phyloP scores from a whole-genome alignment of 2,113 vertebrate genomes.

The Sprattus sprattus region DNA sequence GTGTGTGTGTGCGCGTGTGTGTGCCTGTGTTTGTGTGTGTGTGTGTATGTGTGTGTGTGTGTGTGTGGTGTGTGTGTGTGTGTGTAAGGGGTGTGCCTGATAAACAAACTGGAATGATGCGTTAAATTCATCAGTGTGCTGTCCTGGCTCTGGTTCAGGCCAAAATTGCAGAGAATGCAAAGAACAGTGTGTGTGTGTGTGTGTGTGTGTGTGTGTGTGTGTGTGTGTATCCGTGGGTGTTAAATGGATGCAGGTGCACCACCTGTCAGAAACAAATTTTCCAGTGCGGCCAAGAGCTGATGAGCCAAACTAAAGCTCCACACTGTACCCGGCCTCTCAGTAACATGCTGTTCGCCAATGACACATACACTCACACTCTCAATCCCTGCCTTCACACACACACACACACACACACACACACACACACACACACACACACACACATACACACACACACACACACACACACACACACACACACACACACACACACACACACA shows the following conservation, averaged over 20 bases:
- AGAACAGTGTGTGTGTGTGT: background rate
- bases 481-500: background rate
- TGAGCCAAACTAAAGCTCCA: background rate
- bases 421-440: background rate
- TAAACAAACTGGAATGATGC: background rate
- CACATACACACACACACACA: no score
- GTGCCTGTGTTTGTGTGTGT: background rate
- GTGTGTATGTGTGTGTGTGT: background rate
- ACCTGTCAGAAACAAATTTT: background rate
- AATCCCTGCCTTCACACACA: no score
- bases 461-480: background rate
- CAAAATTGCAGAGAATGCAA: background rate
- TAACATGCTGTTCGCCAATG: background rate
- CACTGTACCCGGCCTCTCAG: background rate
- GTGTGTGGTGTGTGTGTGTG: background rate
- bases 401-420: background rate
- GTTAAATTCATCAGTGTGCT: background rate
- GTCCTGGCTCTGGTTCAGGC: background rate
- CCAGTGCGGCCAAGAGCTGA: background rate
- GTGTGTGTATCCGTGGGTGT: background rate
- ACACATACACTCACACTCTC: background rate
- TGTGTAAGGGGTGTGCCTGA: background rate
- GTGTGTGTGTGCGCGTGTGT: background rate
- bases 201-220: background rate
- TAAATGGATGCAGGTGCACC: constrained; percentile 11